phyloP scores from a whole-genome alignment of 2,113 vertebrate genomes.

The Holacanthus passer region DNA sequence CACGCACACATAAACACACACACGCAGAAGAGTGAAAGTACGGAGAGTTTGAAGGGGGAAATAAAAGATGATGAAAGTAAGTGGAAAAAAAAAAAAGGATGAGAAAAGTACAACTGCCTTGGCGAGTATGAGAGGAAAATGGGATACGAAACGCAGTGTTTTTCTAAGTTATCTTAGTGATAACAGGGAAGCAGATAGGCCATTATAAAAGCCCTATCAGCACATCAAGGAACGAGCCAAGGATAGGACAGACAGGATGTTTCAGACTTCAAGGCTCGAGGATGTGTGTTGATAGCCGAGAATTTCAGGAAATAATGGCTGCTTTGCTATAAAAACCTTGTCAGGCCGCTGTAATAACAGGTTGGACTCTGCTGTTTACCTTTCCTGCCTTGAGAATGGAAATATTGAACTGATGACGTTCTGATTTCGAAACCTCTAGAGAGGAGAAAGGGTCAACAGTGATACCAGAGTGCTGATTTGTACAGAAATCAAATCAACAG shows the following conservation, averaged over 20 bases:
- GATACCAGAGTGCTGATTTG: slow-evolving; percentile 49
- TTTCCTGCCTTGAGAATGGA: not conserved
- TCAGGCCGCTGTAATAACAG: slow-evolving; percentile 12
- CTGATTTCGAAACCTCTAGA: slow-evolving; percentile 7
- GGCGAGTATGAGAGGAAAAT: slow-evolving; percentile 53
- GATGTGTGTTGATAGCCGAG: slow-evolving; percentile 25
- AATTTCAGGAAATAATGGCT: slow-evolving; percentile 34
- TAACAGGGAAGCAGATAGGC: slow-evolving; percentile 56
- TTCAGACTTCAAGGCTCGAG: slow-evolving; percentile 26
- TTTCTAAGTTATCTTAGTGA: slow-evolving; percentile 48
- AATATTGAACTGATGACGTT: slow-evolving; percentile 20
- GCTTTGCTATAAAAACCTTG: slow-evolving; percentile 32
- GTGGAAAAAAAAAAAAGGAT: slow-evolving; percentile 52
- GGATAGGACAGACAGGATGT: slow-evolving; percentile 25
- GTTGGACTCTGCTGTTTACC: slow-evolving; percentile 2
- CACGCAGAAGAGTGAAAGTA: slow-evolving; percentile 14
- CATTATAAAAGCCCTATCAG: slow-evolving; percentile 43
- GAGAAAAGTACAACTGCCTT: slow-evolving; percentile 54
- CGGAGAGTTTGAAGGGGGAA: slow-evolving; percentile 38
- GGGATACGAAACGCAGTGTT: slow-evolving; percentile 63
- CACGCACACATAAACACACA: slow-evolving; percentile 23
- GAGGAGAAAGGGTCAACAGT: not conserved
- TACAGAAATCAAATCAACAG: slow-evolving; percentile 62
- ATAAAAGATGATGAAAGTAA: slow-evolving; percentile 65
- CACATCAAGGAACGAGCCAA: slow-evolving; percentile 46